Base-by-base conservation (phyloP, 2,113 vertebrate species). In the Gambusia affinis region DNA sequence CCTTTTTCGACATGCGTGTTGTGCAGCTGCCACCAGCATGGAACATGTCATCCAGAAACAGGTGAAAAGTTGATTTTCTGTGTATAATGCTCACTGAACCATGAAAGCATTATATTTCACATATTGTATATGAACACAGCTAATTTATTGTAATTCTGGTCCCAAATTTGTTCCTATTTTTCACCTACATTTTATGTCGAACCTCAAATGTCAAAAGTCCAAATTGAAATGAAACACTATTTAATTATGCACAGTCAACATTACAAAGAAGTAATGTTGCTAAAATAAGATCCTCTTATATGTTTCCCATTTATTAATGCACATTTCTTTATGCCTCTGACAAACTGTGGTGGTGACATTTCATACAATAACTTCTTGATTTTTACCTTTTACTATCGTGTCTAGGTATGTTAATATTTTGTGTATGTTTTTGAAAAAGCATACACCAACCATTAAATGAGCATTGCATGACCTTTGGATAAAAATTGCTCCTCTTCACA, bases 11-110 rank as follows among this genome's bases (percentile, higher is more conserved):
- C 35, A 78, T 99, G 97, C 0, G 86, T 97, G 72, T 96, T 95
- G 27, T 99, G 97, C 65, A 72, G 92, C 91, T 99, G 97, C 91
- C 96, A 96, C 88, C 93, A 93, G 71, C 97, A 98, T 0, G 97
- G 97, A 37, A 91, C 85, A 68, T 99, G 97, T 68, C 93, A 99
- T 60, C 94, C 95, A 2, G 86, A 95, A 69, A 93, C 97, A 80
- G 97, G 97, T 98, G 44, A 61, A 60, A 67, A 3, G 8, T 22
- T 67, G 11, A 35, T 12, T 33, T 44, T 42, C 14, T 47, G 11
- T 63, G 28, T 67, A 22, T 5, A 30, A 66, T 22, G 12, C 12
- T 12, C 35, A 42, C 4, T 1, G 22, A 57, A 57, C 51, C 51
- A 8, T 11, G 10, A 10, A n/a, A 57, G 24, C 51, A 57, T 24